Base-by-base conservation (phyloP, 2,113 vertebrate species). In the Rhizomys pruinosus region DNA sequence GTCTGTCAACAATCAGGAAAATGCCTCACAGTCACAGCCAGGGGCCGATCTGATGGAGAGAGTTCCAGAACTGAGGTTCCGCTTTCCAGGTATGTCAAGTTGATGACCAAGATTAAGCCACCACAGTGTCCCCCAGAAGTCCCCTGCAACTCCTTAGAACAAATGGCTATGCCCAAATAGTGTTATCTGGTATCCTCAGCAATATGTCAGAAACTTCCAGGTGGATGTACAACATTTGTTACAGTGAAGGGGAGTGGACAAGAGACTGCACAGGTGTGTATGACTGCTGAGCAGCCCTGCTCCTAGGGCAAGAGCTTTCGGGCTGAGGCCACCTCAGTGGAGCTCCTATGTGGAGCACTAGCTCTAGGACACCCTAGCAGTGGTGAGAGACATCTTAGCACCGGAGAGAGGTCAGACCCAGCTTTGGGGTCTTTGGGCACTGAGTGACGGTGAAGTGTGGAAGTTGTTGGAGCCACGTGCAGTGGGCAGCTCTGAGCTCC, bases 171-270 rank as follows among this genome's bases (percentile, higher is more conserved):
- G 44, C 55, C 29, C 15, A 72, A 85, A 68, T 59, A 57, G 27
- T 25, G 52, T 84, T 78, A 84, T 47, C 52, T 84, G 79, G 34
- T 72, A 59, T 47, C 34, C 42, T 71, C 17, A 32, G 15, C 29
- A 68, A 78, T 55, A 22, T 64, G 11, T 64, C 71, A 69, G 17
- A 32, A 37, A 39, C 25, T 59, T 5, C 1, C 11, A 23, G 19
- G 7, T 29, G 34, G 0, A n/a, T 78, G 1, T 32, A 32, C 0
- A 10, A 8, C 2, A 22, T 63, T 2, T 61, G 68, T 32, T 39
- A 39, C 39, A 80, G 25, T 52, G 4, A 25, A 34, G 42, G 39
- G 17, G 34, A 3, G 29, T 39, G 52, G 23, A 52, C 47, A 52
- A 69, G 79, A 32, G 32, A 25, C 8, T 13, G 7, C 29, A 23